These are phyloP conservation scores for Myioborus melanocephalus DNA, from an alignment of 2,797 vertebrate genomes.

Conservation along the genomic window DNA sequence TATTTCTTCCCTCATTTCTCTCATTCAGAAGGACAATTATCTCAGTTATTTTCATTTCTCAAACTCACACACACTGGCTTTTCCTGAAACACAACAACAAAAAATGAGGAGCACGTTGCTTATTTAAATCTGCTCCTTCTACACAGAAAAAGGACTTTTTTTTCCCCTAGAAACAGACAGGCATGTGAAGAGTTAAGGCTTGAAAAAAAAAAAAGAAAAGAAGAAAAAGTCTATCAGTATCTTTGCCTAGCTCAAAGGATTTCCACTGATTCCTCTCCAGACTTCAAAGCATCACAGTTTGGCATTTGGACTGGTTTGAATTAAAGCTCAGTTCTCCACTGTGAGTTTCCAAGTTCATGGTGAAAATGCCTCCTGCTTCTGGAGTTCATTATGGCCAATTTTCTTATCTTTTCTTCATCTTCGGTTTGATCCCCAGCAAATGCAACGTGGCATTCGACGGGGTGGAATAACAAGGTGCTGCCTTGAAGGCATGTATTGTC, in stretches of 20 bases:
- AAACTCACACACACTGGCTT: neutral
- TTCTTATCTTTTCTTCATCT: conserved; percentile 93
- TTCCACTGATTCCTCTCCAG: conserved; percentile 79
- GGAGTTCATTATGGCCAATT: conserved; percentile 93
- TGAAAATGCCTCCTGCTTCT: conserved; percentile 84
- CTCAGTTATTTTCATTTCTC: neutral
- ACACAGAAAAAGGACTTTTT: neutral
- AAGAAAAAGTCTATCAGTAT: conserved; percentile 42
- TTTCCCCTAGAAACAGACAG: neutral
- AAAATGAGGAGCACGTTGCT: accelerated
- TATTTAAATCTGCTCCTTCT: neutral
- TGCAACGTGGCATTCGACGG: conserved; percentile 84
- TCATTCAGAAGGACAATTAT: neutral
- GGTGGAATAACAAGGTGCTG: conserved; percentile 82
- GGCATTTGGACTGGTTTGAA: conserved; percentile 89
- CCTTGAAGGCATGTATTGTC: conserved; percentile 78
- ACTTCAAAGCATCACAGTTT: conserved; percentile 92
- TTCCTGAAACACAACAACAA: neutral
- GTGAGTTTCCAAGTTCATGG: conserved; percentile 84
- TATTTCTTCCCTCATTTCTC: neutral
- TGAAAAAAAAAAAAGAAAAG: conserved; percentile 30
- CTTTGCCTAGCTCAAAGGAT: conserved; percentile 77
- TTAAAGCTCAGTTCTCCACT: conserved; percentile 87
- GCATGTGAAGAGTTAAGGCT: conserved; percentile 72
- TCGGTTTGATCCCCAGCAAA: conserved; percentile 86